Conservation (phyloP, 2,797 vertebrate genomes). For the Phrynocephalus vlangalii region DNA sequence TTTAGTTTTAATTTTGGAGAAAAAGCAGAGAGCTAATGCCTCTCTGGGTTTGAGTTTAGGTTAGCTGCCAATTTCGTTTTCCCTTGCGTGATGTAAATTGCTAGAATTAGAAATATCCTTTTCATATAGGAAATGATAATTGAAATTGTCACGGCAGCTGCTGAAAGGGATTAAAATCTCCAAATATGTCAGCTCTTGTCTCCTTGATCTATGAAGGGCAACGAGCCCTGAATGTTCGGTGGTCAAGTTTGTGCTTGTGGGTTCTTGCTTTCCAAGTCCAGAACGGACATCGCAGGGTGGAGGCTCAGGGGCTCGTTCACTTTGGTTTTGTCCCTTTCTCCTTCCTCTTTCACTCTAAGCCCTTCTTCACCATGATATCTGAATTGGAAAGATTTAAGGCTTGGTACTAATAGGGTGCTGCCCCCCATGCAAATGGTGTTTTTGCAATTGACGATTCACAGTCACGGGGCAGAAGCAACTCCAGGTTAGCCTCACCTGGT, state of each 20-base stretch:
- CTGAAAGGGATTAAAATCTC: slow-evolving; percentile 63
- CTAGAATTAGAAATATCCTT: slow-evolving; percentile 65
- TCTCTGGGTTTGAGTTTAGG: slow-evolving; percentile 53
- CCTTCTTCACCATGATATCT: background rate
- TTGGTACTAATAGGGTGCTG: background rate
- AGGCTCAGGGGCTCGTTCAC: background rate
- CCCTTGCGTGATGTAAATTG: slow-evolving; percentile 60
- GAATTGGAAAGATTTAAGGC: background rate
- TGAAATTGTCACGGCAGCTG: slow-evolving; percentile 62
- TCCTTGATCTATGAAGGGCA: slow-evolving; percentile 50
- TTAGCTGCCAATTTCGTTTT: slow-evolving; percentile 67
- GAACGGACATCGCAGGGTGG: background rate
- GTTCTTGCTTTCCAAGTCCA: slow-evolving; percentile 8
- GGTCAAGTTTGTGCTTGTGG: slow-evolving; percentile 39
- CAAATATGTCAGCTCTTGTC: slow-evolving; percentile 56
- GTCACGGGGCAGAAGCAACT: too few relatives aligned
- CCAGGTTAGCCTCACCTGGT: background rate
- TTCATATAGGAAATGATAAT: slow-evolving; percentile 64
- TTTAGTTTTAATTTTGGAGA: slow-evolving; percentile 58
- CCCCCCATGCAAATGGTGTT: too few relatives aligned
- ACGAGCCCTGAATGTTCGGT: slow-evolving; percentile 29
- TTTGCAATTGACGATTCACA: background rate
- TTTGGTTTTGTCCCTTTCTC: background rate
- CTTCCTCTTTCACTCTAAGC: background rate
- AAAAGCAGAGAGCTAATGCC: slow-evolving; percentile 52